Evolutionary conservation across 2,888 invertebrate species (phyloP).

Genomic region (Nudaria mundana): DNA sequence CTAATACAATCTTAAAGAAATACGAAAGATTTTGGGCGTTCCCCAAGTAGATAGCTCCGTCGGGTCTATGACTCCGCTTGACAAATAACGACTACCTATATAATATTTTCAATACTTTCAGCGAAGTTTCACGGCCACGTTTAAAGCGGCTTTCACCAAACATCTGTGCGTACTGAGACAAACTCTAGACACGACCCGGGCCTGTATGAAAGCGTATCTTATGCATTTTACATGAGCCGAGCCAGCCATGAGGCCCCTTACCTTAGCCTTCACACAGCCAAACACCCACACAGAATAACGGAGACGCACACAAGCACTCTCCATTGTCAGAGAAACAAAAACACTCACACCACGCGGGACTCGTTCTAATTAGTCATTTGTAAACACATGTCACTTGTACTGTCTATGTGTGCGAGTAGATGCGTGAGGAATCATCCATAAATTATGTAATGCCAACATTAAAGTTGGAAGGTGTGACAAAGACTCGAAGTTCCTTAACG

Average conservation of each 20-base stretch:
- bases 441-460: constrained; percentile 27
- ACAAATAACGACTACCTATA: constrained; percentile 18
- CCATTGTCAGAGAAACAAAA: constrained; percentile 48
- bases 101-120: constrained; percentile 32
- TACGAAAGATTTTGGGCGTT: background rate
- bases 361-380: constrained; percentile 69
- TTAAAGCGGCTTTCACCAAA: constrained; percentile 61
- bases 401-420: constrained; percentile 42
- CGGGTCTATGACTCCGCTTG: background rate
- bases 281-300: constrained; percentile 33
- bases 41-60: background rate
- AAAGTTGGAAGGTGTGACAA: constrained; percentile 20
- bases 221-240: constrained; percentile 85
- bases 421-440: constrained; percentile 34
- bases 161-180: constrained; percentile 70
- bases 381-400: constrained; percentile 55
- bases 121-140: constrained; percentile 56
- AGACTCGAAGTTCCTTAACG: constrained; percentile 10
- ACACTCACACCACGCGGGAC: constrained; percentile 46
- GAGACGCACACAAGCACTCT: constrained; percentile 32
- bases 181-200: constrained; percentile 53
- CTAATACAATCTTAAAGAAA: too few species aligned
- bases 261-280: constrained; percentile 34
- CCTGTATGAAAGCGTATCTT: constrained; percentile 72
- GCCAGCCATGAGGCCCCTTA: constrained; percentile 41